Percentiles rank a stretch among this genome's conserved stretches.
These are phyloP conservation scores for Carettochelys insculpta DNA, from an alignment of 2,113 vertebrate species.

Conservation along the genomic window DNA sequence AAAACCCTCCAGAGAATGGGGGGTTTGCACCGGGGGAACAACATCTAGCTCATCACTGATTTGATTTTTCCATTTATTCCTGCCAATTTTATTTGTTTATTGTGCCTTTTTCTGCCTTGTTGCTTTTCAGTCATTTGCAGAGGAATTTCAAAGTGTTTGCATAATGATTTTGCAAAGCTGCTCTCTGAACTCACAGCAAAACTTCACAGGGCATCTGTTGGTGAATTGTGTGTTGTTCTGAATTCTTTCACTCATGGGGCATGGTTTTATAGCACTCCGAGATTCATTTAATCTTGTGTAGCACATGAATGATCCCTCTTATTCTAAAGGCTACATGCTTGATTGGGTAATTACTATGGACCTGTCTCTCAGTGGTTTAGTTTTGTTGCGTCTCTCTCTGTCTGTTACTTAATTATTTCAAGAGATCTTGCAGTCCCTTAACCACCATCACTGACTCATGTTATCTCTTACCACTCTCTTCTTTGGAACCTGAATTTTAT, in stretches of 20 bases:
- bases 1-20: neutral
- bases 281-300: constrained; percentile 76
- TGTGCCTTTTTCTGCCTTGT: neutral
- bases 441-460: constrained; percentile 44
- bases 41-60: constrained; percentile 1
- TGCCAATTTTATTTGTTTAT: constrained; percentile 30
- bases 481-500: constrained; percentile 5
- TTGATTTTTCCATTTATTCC: constrained; percentile 7
- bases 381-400: constrained; percentile 69
- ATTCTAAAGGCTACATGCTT: constrained; percentile 77
- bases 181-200: constrained; percentile 50
- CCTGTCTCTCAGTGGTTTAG: constrained; percentile 67
- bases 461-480: constrained; percentile 15
- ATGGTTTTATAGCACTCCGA: constrained; percentile 65
- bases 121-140: neutral
- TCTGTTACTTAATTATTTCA: constrained; percentile 71
- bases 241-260: constrained; percentile 56
- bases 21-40: neutral
- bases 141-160: constrained; percentile 31
- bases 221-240: constrained; percentile 56
- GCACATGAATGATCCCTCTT: constrained; percentile 71
- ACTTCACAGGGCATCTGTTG: constrained; percentile 47
- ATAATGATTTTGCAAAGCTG: constrained; percentile 39
- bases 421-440: constrained; percentile 55
- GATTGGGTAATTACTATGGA: constrained; percentile 77